phyloP scores from a whole-genome alignment of 2,113 vertebrate species.

The Passer montanus region DNA sequence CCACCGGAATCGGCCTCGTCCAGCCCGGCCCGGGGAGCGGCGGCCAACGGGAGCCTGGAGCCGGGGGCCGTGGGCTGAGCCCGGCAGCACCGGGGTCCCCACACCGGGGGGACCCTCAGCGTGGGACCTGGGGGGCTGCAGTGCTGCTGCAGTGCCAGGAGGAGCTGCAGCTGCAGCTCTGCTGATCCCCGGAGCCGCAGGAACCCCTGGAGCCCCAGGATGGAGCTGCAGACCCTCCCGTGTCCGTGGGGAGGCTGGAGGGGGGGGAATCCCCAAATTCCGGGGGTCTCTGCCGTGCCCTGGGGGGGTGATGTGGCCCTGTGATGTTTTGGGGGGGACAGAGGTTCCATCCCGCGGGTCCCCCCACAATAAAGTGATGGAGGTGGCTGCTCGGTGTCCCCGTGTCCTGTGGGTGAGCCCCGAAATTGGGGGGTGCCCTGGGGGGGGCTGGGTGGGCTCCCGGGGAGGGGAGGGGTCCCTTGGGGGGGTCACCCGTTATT shows the following conservation, averaged over 20 bases:
- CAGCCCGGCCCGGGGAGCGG: background rate
- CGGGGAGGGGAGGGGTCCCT: background rate
- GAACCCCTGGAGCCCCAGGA: background rate
- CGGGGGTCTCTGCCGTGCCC: background rate
- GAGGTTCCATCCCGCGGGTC: fast-evolving
- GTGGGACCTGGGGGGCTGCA: fast-evolving
- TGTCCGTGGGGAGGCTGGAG: fast-evolving
- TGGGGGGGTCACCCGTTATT: too few species aligned
- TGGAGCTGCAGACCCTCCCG: background rate
- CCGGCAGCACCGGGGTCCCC: background rate
- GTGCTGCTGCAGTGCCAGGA: fast-evolving
- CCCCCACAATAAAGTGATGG: background rate
- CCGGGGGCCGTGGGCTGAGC: constrained; percentile 54
- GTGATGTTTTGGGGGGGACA: background rate
- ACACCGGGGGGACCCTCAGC: fast-evolving
- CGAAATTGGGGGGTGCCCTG: too few species aligned
- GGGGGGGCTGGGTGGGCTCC: background rate
- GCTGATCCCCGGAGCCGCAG: fast-evolving
- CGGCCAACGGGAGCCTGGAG: constrained; percentile 74
- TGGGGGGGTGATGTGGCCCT: fast-evolving
- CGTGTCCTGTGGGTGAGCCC: background rate
- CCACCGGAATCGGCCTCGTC: background rate
- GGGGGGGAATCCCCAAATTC: fast-evolving
- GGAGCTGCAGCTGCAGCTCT: fast-evolving
- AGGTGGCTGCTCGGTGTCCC: background rate